Conservation (phyloP, 2,113 vertebrate species). For the Mirza zaza region DNA sequence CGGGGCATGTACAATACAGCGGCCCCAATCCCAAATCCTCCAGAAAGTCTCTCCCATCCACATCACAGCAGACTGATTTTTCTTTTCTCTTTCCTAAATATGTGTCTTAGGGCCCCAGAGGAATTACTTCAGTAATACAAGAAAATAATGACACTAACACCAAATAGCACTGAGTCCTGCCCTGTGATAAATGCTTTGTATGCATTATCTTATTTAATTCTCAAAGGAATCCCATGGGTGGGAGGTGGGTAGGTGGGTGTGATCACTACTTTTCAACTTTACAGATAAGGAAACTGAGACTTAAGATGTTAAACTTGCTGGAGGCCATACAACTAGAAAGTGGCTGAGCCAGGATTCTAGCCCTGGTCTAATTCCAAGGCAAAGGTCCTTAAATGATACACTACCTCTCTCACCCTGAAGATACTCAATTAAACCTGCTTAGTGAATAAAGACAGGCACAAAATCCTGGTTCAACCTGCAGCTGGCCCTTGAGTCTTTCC, state of each 20-base stretch:
- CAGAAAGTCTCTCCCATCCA: neutral
- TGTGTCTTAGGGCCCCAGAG: neutral
- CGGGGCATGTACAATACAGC: fast-evolving
- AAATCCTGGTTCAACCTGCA: neutral
- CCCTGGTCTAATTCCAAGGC: neutral
- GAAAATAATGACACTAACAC: neutral
- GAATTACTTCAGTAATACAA: neutral
- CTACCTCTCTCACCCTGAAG: neutral
- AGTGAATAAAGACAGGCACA: too few species aligned
- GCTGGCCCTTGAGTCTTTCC: neutral
- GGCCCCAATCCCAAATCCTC: neutral
- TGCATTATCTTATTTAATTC: neutral
- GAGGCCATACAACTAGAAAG: neutral
- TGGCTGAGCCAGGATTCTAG: neutral
- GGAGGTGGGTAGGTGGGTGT: too few species aligned
- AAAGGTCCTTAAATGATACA: neutral
- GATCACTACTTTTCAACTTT: neutral
- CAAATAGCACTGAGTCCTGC: neutral
- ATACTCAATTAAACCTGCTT: neutral
- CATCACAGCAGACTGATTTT: neutral
- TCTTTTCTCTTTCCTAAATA: neutral
- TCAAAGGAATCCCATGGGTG: neutral
- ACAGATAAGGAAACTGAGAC: neutral
- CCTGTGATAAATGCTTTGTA: neutral
- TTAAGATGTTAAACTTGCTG: neutral